Percentiles rank a stretch among this genome's conserved stretches.
Evolutionary conservation across 1,140 invertebrate genomes (phyloP).

Genomic region (Zaprionus ghesquierei): DNA sequence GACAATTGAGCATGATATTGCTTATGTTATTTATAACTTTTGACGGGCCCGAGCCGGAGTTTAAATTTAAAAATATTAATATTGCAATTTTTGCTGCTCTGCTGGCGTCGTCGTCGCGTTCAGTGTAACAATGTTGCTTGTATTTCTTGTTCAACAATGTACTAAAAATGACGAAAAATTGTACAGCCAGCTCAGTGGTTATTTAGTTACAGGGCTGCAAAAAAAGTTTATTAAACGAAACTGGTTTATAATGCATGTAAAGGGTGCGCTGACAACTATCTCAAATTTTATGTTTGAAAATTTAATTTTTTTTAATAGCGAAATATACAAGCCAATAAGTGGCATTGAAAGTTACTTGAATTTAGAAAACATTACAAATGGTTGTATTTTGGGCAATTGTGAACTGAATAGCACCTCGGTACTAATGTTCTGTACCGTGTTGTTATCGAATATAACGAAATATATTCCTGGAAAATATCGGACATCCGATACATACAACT

Average conservation of each 20-base stretch:
- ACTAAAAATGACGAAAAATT: slow-evolving; percentile 22
- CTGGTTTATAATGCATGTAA: not conserved
- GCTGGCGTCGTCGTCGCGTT: slow-evolving; percentile 65
- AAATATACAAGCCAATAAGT: no score
- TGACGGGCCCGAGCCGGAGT: slow-evolving; percentile 7
- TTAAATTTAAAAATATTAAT: slow-evolving; percentile 51
- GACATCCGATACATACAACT: not conserved
- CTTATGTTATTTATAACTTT: slow-evolving; percentile 8
- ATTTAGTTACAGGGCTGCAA: slow-evolving; percentile 17
- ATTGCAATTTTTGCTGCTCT: slow-evolving; percentile 71
- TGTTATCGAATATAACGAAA: not conserved
- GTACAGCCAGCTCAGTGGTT: slow-evolving; percentile 23
- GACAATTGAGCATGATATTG: slow-evolving; percentile 14
- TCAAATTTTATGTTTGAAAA: not conserved
- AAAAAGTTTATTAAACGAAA: not conserved
- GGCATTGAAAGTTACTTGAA: no score
- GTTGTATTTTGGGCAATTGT: not conserved
- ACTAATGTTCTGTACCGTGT: not conserved
- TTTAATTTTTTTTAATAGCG: not conserved
- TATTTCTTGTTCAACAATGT: not conserved
- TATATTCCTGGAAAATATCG: not conserved
- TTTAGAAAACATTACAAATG: not conserved
- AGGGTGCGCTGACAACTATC: not conserved
- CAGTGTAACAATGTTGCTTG: slow-evolving; percentile 41
- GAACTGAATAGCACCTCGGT: not conserved